Conservation (phyloP, 2,888 invertebrate species). For the Drosophila basisetae region DNA sequence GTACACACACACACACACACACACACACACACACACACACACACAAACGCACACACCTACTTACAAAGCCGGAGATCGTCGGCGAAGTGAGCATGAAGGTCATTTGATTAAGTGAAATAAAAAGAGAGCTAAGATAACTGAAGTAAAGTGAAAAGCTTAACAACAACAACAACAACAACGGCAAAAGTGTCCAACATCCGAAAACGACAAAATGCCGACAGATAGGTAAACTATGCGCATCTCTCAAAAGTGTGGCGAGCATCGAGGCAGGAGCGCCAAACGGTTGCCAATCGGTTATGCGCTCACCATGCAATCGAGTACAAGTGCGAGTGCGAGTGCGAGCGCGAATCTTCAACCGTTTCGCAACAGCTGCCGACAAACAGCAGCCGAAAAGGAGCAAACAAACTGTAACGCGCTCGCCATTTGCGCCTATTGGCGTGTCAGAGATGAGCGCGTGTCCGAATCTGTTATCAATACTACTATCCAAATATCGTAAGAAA, state of each 20-base stretch:
- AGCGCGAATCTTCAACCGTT: conserved; percentile 56
- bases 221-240: background rate
- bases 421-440: background rate
- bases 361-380: conserved; percentile 55
- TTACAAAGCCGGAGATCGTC: conserved; percentile 31
- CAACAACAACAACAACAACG: conserved; percentile 20
- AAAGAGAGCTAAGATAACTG: conserved; percentile 21
- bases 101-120: conserved; percentile 60
- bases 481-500: background rate
- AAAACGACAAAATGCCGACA: conserved; percentile 24
- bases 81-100: conserved; percentile 75
- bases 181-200: conserved; percentile 11
- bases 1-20: no score
- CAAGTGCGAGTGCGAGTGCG: background rate
- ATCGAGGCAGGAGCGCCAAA: conserved; percentile 32
- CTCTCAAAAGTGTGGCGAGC: conserved; percentile 25
- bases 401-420: conserved; percentile 58
- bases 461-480: background rate
- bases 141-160: conserved; percentile 27
- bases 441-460: conserved; percentile 38
- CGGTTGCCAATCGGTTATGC: conserved; percentile 65
- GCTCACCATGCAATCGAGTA: conserved; percentile 25
- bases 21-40: background rate
- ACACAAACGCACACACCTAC: conserved; percentile 5
- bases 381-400: conserved; percentile 61